phyloP scores from a whole-genome alignment of 2,888 invertebrate genomes.

The Ornithoptera priamus region DNA sequence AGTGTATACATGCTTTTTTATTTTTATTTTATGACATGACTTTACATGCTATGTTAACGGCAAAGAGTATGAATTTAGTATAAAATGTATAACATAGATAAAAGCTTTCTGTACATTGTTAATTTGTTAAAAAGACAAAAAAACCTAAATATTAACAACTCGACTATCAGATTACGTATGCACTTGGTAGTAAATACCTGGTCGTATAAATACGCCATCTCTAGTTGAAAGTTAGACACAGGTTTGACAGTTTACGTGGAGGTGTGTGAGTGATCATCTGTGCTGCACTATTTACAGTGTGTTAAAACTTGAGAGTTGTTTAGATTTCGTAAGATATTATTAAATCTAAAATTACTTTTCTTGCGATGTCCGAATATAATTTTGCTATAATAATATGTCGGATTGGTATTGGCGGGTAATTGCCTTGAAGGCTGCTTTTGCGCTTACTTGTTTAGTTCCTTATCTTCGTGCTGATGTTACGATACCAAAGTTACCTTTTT shows the following conservation, averaged over 20 bases:
- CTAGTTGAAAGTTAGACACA: background rate
- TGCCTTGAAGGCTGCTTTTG: conserved; percentile 60
- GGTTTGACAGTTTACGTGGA: conserved; percentile 47
- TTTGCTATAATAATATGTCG: conserved; percentile 70
- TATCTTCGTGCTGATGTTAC: conserved; percentile 65
- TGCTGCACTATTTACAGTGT: conserved; percentile 35
- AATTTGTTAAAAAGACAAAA: no score
- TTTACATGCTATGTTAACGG: no score
- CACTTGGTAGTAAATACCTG: no score
- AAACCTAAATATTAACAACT: no score
- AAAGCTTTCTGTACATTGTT: no score
- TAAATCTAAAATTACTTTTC: conserved; percentile 41
- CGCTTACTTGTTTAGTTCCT: conserved; percentile 59
- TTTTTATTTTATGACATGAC: no score
- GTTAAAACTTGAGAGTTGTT: conserved; percentile 42
- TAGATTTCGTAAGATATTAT: conserved; percentile 60
- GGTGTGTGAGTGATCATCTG: conserved; percentile 39
- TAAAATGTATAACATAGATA: no score
- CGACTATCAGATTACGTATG: no score
- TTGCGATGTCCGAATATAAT: conserved; percentile 69
- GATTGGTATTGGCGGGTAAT: conserved; percentile 72
- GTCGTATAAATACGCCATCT: no score
- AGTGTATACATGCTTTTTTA: no score
- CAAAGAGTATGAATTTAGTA: no score
- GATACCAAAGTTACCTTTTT: conserved; percentile 69